A percentile compares a stretch with the other conserved stretches of the same genome.
Evolutionary conservation across 2,113 vertebrate species (phyloP).

Genomic region (Corythaixoides concolor): DNA sequence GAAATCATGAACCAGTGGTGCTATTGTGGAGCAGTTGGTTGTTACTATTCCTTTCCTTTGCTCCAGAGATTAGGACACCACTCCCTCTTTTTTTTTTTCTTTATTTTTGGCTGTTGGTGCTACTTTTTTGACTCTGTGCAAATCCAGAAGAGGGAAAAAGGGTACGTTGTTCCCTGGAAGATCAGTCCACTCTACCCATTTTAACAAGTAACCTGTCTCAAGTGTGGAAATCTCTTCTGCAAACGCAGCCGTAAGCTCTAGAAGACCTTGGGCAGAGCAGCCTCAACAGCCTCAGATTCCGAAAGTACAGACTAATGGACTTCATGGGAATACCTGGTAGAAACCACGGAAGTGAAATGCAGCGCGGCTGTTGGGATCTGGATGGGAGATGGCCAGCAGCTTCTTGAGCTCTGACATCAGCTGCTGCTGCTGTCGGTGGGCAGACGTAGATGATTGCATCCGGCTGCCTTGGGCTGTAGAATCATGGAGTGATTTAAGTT

Average conservation of each 20-base stretch:
- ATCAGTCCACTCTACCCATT: neutral
- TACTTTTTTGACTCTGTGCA: neutral
- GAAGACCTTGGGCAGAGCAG: neutral
- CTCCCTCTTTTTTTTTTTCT: no score
- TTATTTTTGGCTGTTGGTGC: neutral
- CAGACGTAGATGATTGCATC: neutral
- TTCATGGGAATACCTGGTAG: no score
- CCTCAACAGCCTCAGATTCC: fast-evolving
- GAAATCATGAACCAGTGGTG: neutral
- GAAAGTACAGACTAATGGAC: neutral
- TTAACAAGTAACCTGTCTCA: neutral
- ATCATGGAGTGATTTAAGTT: no score
- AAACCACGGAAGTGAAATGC: neutral
- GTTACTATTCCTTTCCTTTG: neutral
- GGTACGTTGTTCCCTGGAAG: no score
- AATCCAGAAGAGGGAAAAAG: neutral
- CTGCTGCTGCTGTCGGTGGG: neutral
- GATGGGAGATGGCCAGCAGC: neutral
- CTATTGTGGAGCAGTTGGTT: neutral
- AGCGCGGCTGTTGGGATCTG: neutral
- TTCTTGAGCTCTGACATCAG: neutral
- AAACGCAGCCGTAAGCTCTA: neutral
- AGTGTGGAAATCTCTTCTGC: neutral
- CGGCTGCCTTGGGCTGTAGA: neutral
- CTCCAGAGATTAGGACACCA: neutral